Evolutionary conservation across 2,888 invertebrate genomes (phyloP).

Genomic region (Drosophila cognata): DNA sequence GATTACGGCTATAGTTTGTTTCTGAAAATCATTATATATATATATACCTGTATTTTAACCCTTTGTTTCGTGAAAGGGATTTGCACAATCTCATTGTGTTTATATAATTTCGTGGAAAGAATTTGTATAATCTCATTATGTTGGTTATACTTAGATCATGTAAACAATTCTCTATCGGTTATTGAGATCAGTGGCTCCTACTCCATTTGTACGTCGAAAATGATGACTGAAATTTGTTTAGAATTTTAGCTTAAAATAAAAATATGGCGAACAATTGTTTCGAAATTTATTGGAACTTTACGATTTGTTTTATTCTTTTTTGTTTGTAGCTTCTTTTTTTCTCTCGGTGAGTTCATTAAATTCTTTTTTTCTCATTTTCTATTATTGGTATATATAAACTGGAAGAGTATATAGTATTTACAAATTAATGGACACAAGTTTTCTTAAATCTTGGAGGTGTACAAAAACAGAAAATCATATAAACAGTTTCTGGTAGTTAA

Average conservation of each 20-base stretch:
- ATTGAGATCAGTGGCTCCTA: slow-evolving; percentile 42
- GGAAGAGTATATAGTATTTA: slow-evolving; percentile 48
- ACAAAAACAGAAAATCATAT: slow-evolving; percentile 56
- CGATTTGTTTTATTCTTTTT: slow-evolving; percentile 49
- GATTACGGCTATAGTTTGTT: background rate
- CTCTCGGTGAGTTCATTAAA: slow-evolving; percentile 49
- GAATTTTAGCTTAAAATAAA: slow-evolving; percentile 72
- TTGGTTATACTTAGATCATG: background rate
- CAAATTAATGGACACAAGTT: slow-evolving; percentile 47
- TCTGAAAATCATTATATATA: background rate
- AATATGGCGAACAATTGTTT: slow-evolving; percentile 69
- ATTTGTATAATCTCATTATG: background rate
- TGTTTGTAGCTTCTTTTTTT: slow-evolving; percentile 60
- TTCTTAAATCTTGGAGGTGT: slow-evolving; percentile 56
- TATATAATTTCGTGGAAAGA: background rate
- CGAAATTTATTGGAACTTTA: slow-evolving; percentile 64
- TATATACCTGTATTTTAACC: background rate
- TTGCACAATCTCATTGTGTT: background rate
- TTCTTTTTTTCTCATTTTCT: slow-evolving; percentile 43
- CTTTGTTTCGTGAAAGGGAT: background rate
- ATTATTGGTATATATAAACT: slow-evolving; percentile 18
- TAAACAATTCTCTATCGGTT: slow-evolving; percentile 1
- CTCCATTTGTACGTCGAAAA: slow-evolving; percentile 38
- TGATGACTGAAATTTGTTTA: slow-evolving; percentile 65
- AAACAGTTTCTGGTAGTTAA: slow-evolving; percentile 51